Base-by-base conservation (phyloP, 2,888 invertebrate genomes). In the Drosophila borealis region DNA sequence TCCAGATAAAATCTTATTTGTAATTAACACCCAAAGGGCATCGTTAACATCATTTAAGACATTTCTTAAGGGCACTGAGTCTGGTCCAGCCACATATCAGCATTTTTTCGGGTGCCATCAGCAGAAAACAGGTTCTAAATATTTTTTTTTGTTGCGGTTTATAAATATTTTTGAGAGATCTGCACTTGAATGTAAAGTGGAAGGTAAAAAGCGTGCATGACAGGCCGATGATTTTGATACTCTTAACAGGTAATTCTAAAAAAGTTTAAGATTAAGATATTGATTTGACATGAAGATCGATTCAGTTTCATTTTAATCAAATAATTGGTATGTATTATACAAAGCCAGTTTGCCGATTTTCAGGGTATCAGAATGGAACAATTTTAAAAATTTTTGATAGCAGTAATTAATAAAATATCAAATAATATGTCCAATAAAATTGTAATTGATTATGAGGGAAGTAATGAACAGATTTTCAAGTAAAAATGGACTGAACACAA, bases 1-100 rank as follows among this genome's bases (percentile, higher is more conserved):
- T 81, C 55, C 80, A 79, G 82, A 85, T 85, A 72, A 84, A 80
- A 78, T 82, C 69, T 80, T 70, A 79, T 75, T 76, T 77, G 78
- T 76, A 89, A 89, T 89, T 84, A 86, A 86, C 82, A 86, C 89
- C 84, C 89, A 89, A 86, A 81, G 89, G 88, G 90, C 90, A 89
- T 89, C 82, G 84, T 88, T 89, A 89, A 84, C 84, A 75, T 78
- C 79, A 88, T 85, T 88, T 79, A 84, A 71, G 78, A 74, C 83
- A 80, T 66, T 65, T 55, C 59, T 55, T 29, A 74, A 60, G 61
- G 37, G 54, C 78, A 66, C 61, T 39, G 74, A 61, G 61, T 77
- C 78, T 70, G 77, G 79, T 77, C 61, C 46, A 39, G 55, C 48
- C 17, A 54, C 50, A 21, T 63, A 71, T 72, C 73, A 63, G 34